Conservation (phyloP, 2,888 invertebrate species). For the Disparrhopalites patrizii region DNA sequence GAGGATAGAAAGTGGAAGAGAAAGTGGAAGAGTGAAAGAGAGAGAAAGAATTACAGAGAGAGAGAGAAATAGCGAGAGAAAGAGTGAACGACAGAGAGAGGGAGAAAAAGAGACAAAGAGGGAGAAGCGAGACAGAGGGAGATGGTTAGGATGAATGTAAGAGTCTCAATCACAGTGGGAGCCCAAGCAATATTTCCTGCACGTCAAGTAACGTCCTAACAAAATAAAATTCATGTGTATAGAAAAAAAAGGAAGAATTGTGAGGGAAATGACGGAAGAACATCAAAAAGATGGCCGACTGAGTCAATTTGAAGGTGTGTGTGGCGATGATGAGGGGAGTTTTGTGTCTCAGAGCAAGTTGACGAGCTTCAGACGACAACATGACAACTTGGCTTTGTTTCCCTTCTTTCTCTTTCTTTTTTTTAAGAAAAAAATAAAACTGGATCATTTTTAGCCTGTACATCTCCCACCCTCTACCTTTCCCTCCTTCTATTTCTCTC, state of each 20-base stretch:
- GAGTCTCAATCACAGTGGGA: background rate
- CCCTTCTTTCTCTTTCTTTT: slow-evolving; percentile 7
- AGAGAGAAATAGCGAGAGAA: background rate
- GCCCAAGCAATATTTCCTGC: slow-evolving; percentile 16
- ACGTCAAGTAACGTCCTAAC: background rate
- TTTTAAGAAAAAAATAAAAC: no score
- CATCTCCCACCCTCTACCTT: background rate
- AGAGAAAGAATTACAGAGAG: background rate
- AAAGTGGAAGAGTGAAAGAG: background rate
- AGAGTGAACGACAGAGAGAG: no score
- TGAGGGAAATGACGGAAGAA: slow-evolving; percentile 2
- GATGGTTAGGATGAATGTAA: background rate
- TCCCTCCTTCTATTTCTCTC: background rate
- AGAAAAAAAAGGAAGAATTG: background rate
- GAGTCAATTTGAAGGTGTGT: slow-evolving; percentile 16
- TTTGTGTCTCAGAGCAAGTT: slow-evolving; percentile 13
- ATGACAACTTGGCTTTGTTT: slow-evolving; percentile 24
- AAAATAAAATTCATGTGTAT: slow-evolving; percentile 11
- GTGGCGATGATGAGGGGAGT: background rate
- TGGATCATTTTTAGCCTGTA: no score
- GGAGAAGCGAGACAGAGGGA: no score
- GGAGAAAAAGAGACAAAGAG: background rate
- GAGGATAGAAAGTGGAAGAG: no score
- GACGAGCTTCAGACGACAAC: slow-evolving; percentile 17
- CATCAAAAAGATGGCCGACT: slow-evolving; percentile 24